These are phyloP conservation scores for Ricordea florida DNA, from an alignment of 92 coral and sea anemone genomes.

Conservation along the genomic window DNA sequence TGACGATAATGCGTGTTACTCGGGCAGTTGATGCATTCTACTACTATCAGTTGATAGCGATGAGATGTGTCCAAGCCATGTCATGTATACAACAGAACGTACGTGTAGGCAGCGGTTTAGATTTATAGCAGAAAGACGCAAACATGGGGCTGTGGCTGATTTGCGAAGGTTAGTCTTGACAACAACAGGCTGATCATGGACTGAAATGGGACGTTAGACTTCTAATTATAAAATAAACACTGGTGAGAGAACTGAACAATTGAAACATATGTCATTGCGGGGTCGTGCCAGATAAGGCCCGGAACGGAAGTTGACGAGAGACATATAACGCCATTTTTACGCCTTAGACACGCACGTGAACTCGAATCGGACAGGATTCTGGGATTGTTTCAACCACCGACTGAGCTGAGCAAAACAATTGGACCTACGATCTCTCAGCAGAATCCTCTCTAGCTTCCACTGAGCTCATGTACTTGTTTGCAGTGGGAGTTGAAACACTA, in stretches of 20 bases:
- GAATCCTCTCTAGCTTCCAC: background rate
- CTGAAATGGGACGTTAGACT: slow-evolving; percentile 13
- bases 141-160: too few species aligned
- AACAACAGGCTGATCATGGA: too few species aligned
- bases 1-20: too few species aligned
- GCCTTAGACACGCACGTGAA: slow-evolving; percentile 35
- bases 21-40: too few species aligned
- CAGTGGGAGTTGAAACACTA: background rate
- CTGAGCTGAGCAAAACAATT: slow-evolving; percentile 65
- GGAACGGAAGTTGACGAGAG: slow-evolving; percentile 61
- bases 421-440: slow-evolving; percentile 1
- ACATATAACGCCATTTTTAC: background rate
- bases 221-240: slow-evolving; percentile 15
- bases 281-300: slow-evolving; percentile 72
- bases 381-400: slow-evolving; percentile 19
- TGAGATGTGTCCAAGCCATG: too few species aligned
- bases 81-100: too few species aligned
- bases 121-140: too few species aligned
- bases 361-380: background rate
- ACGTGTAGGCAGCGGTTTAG: too few species aligned
- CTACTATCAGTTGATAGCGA: too few species aligned
- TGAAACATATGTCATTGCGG: slow-evolving; percentile 52
- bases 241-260: slow-evolving; percentile 34
- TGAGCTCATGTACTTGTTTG: slow-evolving; percentile 6
- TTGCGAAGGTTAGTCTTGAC: too few species aligned